Conservation (phyloP, 2,888 invertebrate genomes). For the Eilema caniola region DNA sequence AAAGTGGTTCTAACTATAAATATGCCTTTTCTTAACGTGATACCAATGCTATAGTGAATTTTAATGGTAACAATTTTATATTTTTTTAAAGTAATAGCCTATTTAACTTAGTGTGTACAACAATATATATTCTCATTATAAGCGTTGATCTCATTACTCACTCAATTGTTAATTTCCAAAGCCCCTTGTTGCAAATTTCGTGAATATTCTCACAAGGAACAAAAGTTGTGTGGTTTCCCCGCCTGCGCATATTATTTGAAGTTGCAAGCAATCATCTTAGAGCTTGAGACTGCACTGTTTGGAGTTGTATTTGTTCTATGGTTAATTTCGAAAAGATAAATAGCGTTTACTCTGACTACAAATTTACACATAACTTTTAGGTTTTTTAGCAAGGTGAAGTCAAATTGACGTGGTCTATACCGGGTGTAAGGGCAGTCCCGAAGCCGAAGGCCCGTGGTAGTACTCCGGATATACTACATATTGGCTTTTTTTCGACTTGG, state of each 20-base stretch:
- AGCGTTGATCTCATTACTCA: neutral
- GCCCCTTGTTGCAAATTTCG: neutral
- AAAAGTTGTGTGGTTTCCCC: conserved; percentile 1
- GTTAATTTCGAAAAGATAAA: neutral
- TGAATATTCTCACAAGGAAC: conserved; percentile 2
- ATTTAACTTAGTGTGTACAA: neutral
- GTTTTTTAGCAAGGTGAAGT: too few relatives aligned
- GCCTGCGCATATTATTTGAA: neutral
- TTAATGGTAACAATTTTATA: too few relatives aligned
- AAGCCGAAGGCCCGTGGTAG: too few relatives aligned
- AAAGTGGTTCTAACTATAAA: too few relatives aligned
- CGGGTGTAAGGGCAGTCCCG: too few relatives aligned
- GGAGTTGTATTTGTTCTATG: neutral
- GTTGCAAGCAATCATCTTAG: neutral
- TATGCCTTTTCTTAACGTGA: too few relatives aligned
- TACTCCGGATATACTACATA: too few relatives aligned
- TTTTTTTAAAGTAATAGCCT: too few relatives aligned
- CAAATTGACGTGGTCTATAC: too few relatives aligned
- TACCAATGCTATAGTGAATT: too few relatives aligned
- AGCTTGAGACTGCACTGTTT: neutral
- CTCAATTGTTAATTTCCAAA: neutral
- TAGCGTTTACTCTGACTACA: neutral
- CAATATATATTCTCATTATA: neutral
- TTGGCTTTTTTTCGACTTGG: too few relatives aligned
- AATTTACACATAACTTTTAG: neutral